phyloP scores from a whole-genome alignment of 2,888 invertebrate genomes.

The Drosophila incognita region DNA sequence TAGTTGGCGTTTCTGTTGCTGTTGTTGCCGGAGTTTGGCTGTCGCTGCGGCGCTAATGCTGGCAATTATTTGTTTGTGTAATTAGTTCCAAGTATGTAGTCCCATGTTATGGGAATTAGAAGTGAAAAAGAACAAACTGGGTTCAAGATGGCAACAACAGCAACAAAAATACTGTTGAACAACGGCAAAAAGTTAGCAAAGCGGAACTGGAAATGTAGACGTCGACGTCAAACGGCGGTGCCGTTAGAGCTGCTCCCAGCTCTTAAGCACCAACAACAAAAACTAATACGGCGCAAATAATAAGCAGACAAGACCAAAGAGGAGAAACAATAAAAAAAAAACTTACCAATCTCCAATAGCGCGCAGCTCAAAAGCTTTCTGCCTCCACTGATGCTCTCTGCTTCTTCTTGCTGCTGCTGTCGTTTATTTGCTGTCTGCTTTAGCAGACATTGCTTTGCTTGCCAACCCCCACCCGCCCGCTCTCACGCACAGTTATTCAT shows the following conservation, averaged over 20 bases:
- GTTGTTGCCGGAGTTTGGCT: conserved; percentile 49
- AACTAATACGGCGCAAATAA: conserved; percentile 49
- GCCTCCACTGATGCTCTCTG: conserved; percentile 11
- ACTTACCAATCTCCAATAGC: conserved; percentile 41
- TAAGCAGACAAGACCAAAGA: conserved; percentile 45
- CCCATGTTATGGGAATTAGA: conserved; percentile 66
- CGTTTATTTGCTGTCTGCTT: conserved; percentile 45
- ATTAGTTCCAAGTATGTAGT: conserved; percentile 60
- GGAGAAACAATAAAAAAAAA: conserved; percentile 8
- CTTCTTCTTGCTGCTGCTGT: conserved; percentile 29
- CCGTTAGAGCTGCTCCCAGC: conserved; percentile 74
- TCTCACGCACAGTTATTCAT: conserved; percentile 37
- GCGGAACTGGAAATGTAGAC: conserved; percentile 76
- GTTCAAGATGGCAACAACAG: conserved; percentile 45
- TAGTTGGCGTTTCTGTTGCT: conserved; percentile 55
- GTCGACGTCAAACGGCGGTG: conserved; percentile 45
- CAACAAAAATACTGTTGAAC: conserved; percentile 51
- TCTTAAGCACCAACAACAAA: conserved; percentile 49
- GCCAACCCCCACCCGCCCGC: conserved; percentile 32
- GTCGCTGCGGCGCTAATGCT: conserved; percentile 43
- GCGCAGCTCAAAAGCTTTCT: conserved; percentile 53
- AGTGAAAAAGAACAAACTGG: conserved; percentile 56
- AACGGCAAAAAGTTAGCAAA: conserved; percentile 77
- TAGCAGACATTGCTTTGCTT: conserved; percentile 33
- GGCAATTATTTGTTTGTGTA: conserved; percentile 68